phyloP scores from a whole-genome alignment of 1,140 invertebrate genomes.

The Hyles vespertilio region DNA sequence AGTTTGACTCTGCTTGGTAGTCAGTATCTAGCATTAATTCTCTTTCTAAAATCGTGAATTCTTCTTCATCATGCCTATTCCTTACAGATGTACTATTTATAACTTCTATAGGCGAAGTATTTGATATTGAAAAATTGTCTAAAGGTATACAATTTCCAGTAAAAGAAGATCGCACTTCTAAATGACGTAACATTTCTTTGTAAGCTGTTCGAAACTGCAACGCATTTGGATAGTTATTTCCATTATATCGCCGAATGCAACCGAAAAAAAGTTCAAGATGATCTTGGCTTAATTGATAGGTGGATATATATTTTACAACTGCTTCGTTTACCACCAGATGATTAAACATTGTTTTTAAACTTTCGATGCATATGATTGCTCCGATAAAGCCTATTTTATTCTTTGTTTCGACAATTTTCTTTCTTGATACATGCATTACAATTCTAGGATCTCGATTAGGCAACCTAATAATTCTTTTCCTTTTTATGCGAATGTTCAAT shows the following conservation, averaged over 20 bases:
- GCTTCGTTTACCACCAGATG: conserved; percentile 15
- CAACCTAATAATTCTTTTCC: conserved; percentile 13
- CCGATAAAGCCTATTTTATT: conserved; percentile 24
- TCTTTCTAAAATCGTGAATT: conserved; percentile 9
- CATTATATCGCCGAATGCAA: conserved; percentile 6
- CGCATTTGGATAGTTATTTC: conserved; percentile 25
- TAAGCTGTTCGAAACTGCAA: conserved; percentile 14
- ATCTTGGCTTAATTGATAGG: conserved; percentile 22
- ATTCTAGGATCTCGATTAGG: conserved; percentile 5
- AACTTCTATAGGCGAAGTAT: conserved; percentile 13
- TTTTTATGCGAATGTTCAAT: conserved; percentile 11
- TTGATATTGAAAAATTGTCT: conserved; percentile 25
- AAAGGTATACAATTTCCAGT: conserved; percentile 25
- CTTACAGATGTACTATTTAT: conserved; percentile 3
- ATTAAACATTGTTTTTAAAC: conserved; percentile 14
- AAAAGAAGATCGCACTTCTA: conserved; percentile 21
- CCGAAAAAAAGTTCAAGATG: conserved; percentile 30
- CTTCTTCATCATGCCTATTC: not conserved
- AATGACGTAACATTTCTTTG: conserved; percentile 14
- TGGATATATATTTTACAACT: conserved; percentile 17
- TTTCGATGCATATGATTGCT: conserved; percentile 22
- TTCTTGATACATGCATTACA: conserved; percentile 13
- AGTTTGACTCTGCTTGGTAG: not conserved
- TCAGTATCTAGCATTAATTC: conserved; percentile 6
- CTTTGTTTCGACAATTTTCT: conserved; percentile 14